phyloP scores from a whole-genome alignment of 2,888 invertebrate species.

The Lasioglossum calceatum region DNA sequence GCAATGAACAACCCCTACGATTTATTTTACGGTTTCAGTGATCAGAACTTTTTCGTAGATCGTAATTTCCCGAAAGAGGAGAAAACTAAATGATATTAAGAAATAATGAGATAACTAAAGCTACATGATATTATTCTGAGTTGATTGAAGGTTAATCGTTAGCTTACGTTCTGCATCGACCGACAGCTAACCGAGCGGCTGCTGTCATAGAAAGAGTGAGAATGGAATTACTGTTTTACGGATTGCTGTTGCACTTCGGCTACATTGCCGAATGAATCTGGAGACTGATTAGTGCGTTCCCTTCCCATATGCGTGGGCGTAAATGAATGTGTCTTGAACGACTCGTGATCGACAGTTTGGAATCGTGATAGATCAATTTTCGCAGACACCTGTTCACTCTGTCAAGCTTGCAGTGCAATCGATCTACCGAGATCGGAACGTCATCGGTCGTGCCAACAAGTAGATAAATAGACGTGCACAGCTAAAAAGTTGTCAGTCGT shows the following conservation, averaged over 20 bases:
- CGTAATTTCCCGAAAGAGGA: too few species aligned
- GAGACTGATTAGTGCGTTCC: neutral
- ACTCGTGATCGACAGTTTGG: neutral
- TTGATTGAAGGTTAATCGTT: too few species aligned
- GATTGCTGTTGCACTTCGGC: neutral
- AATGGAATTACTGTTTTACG: neutral
- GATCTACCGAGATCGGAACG: neutral
- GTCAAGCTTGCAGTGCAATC: neutral
- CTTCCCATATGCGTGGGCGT: neutral
- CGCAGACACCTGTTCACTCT: conserved; percentile 11
- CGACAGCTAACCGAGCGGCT: too few species aligned
- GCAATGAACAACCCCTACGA: too few species aligned
- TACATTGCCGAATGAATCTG: neutral
- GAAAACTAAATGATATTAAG: too few species aligned
- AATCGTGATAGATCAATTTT: conserved; percentile 4
- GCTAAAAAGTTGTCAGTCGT: neutral
- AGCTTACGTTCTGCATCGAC: too few species aligned
- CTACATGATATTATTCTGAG: too few species aligned
- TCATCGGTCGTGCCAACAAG: neutral
- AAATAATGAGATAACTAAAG: too few species aligned
- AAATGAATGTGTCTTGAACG: neutral
- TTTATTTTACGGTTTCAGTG: too few species aligned
- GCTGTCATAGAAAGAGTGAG: too few species aligned
- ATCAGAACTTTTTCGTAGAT: too few species aligned
- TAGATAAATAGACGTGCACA: neutral